A percentile compares a stretch with the other conserved stretches of the same genome.
These are phyloP conservation scores for Apodemus agrarius DNA, from an alignment of 2,797 vertebrate species.

Conservation along the genomic window DNA sequence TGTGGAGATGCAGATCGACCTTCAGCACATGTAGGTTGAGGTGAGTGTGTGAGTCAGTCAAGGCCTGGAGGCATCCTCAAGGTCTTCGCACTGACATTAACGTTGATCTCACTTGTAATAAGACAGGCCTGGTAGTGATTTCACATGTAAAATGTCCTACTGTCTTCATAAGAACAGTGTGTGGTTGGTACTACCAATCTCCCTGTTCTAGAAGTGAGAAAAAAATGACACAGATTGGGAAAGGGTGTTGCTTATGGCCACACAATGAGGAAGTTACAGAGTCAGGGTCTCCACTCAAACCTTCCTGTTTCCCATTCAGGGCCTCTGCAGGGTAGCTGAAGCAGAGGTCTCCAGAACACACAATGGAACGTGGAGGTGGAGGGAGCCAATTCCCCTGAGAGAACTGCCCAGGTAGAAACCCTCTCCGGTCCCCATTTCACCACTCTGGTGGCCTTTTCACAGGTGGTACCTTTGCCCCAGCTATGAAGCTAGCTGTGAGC, in stretches of 20 bases:
- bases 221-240: neutral
- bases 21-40: rapidly evolving
- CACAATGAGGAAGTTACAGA: neutral
- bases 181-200: neutral
- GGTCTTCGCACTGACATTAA: neutral
- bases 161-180: neutral
- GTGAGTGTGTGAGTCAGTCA: neutral
- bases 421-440: too few species aligned
- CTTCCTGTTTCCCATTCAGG: neutral
- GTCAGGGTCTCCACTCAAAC: neutral
- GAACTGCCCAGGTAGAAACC: neutral
- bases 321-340: neutral
- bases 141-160: neutral
- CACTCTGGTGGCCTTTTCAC: neutral
- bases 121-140: neutral
- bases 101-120: neutral
- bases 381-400: neutral
- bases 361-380: neutral
- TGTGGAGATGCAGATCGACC: neutral
- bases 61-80: neutral
- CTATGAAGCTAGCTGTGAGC: neutral
- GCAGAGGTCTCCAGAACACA: neutral
- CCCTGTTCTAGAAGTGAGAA: neutral
- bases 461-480: neutral
- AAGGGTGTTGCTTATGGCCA: neutral